Conservation (phyloP, 2,888 invertebrate species). For the Leucania comma region DNA sequence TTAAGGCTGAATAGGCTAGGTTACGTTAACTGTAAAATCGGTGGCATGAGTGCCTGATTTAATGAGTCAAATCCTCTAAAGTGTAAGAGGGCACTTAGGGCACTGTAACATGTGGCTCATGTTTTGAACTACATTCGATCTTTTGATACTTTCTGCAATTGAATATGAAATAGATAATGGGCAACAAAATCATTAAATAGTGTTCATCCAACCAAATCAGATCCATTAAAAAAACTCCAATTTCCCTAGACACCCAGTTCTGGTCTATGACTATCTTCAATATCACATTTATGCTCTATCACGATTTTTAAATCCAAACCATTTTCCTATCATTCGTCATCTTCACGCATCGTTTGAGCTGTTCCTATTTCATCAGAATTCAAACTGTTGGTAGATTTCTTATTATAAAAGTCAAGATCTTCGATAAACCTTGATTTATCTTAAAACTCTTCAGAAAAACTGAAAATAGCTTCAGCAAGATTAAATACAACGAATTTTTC, state of each 20-base stretch:
- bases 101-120: no score
- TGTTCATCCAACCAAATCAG: constrained; percentile 18
- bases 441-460: constrained; percentile 20
- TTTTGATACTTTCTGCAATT: background rate
- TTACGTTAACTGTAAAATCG: no score
- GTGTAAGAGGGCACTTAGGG: no score
- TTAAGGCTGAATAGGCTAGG: no score
- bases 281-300: constrained; percentile 49
- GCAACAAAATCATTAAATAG: background rate
- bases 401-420: constrained; percentile 20
- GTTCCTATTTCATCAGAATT: constrained; percentile 47
- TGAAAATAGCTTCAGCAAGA: constrained; percentile 24
- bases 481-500: constrained; percentile 48
- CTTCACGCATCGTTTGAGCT: constrained; percentile 51
- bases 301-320: constrained; percentile 55
- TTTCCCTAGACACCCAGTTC: constrained; percentile 30
- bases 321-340: constrained; percentile 56
- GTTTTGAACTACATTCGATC: no score
- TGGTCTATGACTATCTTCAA: constrained; percentile 43
- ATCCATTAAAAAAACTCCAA: constrained; percentile 35
- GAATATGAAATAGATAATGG: background rate
- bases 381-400: constrained; percentile 30
- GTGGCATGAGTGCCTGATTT: no score
- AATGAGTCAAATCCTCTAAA: no score
- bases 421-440: constrained; percentile 23